Base-by-base conservation (phyloP, 2,113 vertebrate species). In the Hiodon tergisus region DNA sequence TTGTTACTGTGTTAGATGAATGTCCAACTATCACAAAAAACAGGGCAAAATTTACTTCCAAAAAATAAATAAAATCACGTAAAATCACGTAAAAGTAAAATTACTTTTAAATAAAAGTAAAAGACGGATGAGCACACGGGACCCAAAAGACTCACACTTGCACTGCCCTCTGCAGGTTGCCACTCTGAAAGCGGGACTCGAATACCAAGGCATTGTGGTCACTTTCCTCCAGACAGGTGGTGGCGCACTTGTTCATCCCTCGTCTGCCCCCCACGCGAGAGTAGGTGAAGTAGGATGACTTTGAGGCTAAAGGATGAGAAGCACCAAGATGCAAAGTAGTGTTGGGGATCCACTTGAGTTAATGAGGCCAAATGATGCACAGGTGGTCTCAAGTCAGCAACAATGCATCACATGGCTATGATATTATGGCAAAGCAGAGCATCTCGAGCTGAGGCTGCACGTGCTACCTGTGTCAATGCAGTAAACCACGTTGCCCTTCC, bases 171-270 rank as follows among this genome's bases (percentile, higher is more conserved):
- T 94, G 95, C 66, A 98, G 94, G 82, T 98, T 99, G 16, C 96
- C 95, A 0, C 96, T 95, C 85, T 99, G 95, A 57, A 98, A 99
- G 69, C 94, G 90, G 0, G 97, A 98, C 74, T 98, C 95, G 0
- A 98, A 99, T 67, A 93, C 86, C 14, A 99, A 86, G 0, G 83
- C 88, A 0, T 85, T 73, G 63, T 93, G 88, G 16, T 89, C 81
- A 2, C 88, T 86, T 61, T 48, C 76, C 47, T 72, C 67, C 46
- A 90, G 62, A 2, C 57, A 62, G 13, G 71, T 73, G 0, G 83
- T 76, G 0, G 85, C 71, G 0, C 66, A 83, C 66, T 87, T 93
- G 70, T 88, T 77, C 4, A 85, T 71, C 0, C 87, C 91, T 0
- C 70, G 86, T 69, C 89, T 87, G 3, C 96, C 94, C 70, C 94